phyloP scores from a whole-genome alignment of 1,140 invertebrate species.

The Drosophila arizonae region DNA sequence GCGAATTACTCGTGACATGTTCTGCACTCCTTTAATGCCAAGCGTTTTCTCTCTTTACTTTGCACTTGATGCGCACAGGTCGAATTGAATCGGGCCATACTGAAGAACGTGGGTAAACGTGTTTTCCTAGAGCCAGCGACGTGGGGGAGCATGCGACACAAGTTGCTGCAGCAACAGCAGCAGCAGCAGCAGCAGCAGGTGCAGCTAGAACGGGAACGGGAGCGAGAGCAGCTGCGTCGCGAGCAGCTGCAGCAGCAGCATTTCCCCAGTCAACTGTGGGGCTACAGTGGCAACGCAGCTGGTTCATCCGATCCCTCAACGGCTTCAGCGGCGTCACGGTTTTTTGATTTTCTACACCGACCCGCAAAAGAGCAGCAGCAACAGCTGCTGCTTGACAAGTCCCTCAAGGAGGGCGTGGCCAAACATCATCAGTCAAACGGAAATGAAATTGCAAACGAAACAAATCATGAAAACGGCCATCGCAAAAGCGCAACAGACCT shows the following conservation, averaged over 20 bases:
- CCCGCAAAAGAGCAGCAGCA: constrained; percentile 38
- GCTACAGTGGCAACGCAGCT: constrained; percentile 22
- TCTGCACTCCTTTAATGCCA: constrained; percentile 49
- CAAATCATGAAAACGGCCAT: constrained; percentile 60
- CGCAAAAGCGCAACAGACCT: constrained; percentile 51
- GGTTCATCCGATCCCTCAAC: constrained; percentile 11
- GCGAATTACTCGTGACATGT: neutral
- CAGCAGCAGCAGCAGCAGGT: constrained; percentile 25
- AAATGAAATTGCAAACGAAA: constrained; percentile 77
- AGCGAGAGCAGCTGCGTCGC: constrained; percentile 43
- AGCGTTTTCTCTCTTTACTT: constrained; percentile 44
- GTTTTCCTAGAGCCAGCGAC: constrained; percentile 56
- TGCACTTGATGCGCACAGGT: constrained; percentile 67
- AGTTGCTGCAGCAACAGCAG: constrained; percentile 39
- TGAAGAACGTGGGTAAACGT: constrained; percentile 86
- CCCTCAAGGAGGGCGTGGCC: constrained; percentile 45
- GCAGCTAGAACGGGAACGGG: constrained; percentile 21
- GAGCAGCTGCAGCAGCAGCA: constrained; percentile 52
- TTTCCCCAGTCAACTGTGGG: constrained; percentile 73
- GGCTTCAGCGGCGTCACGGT: constrained; percentile 37
- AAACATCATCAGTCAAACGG: constrained; percentile 50
- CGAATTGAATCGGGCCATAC: constrained; percentile 84
- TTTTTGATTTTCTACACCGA: constrained; percentile 62
- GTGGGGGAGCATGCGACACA: constrained; percentile 36
- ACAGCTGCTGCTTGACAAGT: constrained; percentile 48